These are phyloP conservation scores for Chlamydotis undulata DNA, from an alignment of 2,113 vertebrate species.

Conservation along the genomic window DNA sequence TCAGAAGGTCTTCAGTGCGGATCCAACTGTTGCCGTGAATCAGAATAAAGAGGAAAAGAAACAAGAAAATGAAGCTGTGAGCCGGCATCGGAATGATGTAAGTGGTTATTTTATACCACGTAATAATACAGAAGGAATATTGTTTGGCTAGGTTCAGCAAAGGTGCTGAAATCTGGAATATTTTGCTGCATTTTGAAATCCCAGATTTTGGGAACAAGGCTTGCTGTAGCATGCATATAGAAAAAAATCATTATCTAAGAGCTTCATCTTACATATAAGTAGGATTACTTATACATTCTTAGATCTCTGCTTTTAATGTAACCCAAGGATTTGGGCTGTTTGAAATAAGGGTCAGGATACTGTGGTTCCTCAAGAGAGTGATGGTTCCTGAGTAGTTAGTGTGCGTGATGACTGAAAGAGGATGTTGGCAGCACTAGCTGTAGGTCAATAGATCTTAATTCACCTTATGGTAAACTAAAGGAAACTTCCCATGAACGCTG, in stretches of 20 bases:
- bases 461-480: background rate
- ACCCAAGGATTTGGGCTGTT: background rate
- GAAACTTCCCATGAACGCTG: rapidly evolving
- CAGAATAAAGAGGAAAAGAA: constrained; percentile 68
- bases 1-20: constrained; percentile 20
- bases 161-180: background rate
- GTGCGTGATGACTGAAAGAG: background rate
- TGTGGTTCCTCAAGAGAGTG: background rate
- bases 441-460: background rate
- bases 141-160: background rate
- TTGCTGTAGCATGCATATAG: background rate
- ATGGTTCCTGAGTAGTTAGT: background rate
- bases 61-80: constrained; percentile 31
- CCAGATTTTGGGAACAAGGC: background rate
- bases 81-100: constrained; percentile 67
- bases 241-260: background rate
- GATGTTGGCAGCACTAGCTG: background rate
- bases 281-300: background rate
- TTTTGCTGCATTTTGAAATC: background rate
- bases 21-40: background rate
- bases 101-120: background rate
- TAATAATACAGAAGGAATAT: background rate
- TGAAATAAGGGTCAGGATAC: background rate
- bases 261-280: background rate
- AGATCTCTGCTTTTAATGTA: background rate